Base-by-base conservation (phyloP, 2,797 vertebrate species). In the Diceros bicornis region DNA sequence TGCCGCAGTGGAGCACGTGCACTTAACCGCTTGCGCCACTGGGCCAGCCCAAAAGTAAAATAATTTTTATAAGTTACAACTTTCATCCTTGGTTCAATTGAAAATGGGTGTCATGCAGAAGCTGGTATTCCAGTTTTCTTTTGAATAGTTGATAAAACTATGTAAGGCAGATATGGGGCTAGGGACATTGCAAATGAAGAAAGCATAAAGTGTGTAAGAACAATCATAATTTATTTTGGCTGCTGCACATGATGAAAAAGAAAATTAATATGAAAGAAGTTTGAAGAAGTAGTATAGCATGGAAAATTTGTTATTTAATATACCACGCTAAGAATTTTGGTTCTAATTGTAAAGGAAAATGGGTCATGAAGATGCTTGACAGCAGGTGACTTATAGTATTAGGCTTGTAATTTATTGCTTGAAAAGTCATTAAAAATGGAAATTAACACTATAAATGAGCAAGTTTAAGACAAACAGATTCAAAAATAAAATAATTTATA, bases 351-450 rank as follows among this genome's bases (percentile, higher is more conserved):
- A 79, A 85, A 74, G 5, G 4, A 66, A 50, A 64, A 90, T 12
- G 21, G 7, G 5, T 55, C 25, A 79, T 32, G 16, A 23, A 81
- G 91, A 71, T 41, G 44, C 7, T 71, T 71, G 66, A 44, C 6
- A 89, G 21, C 18, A 69, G 72, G 14, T 86, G 29, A 83, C 25
- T 75, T 75, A 57, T 8, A 85, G 16, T 57, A 27, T n/a, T 83
- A 66, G 2, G 6, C 87, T 47, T 82, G 6, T 71, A 72, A 87
- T 66, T 52, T 52, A 29, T 78, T 61, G 14, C 10, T 86, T 93
- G 41, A 95, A 91, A 79, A 96, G 12, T 84, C 14, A 91, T 69
- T 9, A 91, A 95, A 74, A 71, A 25, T 71, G 29, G 34, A 86
- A 89, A 91, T 84, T 74, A 94, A 89, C 7, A 61, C 37, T 44